Conservation (phyloP, 2,113 vertebrate species). For the Dipodomys stephensi region DNA sequence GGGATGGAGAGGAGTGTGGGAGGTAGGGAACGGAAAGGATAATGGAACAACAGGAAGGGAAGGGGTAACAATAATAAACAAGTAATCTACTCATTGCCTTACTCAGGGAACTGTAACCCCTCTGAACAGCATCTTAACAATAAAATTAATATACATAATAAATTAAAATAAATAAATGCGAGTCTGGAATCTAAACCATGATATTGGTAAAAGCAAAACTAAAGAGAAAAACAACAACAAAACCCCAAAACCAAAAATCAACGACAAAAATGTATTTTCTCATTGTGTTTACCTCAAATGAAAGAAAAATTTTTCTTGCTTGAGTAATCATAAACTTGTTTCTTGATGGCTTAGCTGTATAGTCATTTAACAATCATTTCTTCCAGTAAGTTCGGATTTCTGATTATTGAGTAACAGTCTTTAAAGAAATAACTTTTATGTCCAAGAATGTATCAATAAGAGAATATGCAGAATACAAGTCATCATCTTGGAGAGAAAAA, state of each 20-base stretch:
- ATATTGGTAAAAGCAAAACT: too few species aligned
- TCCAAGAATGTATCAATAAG: not conserved
- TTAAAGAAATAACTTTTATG: not conserved
- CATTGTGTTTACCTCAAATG: not conserved
- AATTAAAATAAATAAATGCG: not conserved
- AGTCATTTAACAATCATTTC: not conserved
- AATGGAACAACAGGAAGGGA: too few species aligned
- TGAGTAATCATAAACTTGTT: not conserved
- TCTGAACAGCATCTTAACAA: too few species aligned
- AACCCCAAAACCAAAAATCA: too few species aligned
- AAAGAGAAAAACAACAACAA: too few species aligned
- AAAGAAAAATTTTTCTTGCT: not conserved
- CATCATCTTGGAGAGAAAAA: not conserved
- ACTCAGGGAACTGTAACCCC: too few species aligned
- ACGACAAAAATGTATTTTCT: not conserved
- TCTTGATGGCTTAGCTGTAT: not conserved
- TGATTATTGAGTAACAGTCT: not conserved
- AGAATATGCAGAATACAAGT: not conserved
- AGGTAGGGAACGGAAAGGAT: too few species aligned
- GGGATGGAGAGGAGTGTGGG: too few species aligned
- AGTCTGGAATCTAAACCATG: too few species aligned
- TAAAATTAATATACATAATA: too few species aligned
- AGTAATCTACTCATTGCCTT: too few species aligned
- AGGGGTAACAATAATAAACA: too few species aligned
- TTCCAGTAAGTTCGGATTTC: not conserved